Conservation (phyloP, 2,797 vertebrate genomes). For the Gallinago solitaria region DNA sequence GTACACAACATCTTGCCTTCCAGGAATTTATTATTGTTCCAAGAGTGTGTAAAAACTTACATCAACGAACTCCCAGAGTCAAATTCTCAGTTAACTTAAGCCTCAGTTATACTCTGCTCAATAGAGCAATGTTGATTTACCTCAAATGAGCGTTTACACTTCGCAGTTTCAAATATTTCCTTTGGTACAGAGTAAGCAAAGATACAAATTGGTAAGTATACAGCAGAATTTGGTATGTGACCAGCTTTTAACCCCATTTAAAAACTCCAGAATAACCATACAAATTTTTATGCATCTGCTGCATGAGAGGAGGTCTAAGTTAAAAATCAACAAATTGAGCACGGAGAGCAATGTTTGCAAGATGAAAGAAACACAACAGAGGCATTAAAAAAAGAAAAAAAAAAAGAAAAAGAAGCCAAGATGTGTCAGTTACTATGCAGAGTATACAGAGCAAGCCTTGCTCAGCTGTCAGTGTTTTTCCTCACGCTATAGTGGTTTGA, state of each 20-base stretch:
- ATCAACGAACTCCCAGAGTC: neutral
- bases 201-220: neutral
- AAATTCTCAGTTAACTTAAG: neutral
- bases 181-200: neutral
- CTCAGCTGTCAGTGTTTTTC: neutral
- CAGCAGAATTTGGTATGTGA: neutral
- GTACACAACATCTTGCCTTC: neutral
- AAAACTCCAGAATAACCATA: neutral
- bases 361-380: neutral
- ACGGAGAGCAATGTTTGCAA: neutral
- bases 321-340: neutral
- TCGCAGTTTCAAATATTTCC: slow-evolving; percentile 13
- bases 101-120: neutral
- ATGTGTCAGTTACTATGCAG: neutral
- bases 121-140: slow-evolving; percentile 17
- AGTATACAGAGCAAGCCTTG: neutral
- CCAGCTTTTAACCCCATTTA: neutral
- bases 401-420: neutral
- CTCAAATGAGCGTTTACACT: neutral
- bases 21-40: slow-evolving; percentile 6
- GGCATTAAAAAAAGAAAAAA: neutral
- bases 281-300: neutral
- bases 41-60: neutral
- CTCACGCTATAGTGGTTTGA: neutral
- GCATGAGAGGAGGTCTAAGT: neutral